Evolutionary conservation across 2,888 invertebrate species (phyloP), one percentile per base, ranked within the genome.

Genomic region (Hirtodrosophila duncani): DNA sequence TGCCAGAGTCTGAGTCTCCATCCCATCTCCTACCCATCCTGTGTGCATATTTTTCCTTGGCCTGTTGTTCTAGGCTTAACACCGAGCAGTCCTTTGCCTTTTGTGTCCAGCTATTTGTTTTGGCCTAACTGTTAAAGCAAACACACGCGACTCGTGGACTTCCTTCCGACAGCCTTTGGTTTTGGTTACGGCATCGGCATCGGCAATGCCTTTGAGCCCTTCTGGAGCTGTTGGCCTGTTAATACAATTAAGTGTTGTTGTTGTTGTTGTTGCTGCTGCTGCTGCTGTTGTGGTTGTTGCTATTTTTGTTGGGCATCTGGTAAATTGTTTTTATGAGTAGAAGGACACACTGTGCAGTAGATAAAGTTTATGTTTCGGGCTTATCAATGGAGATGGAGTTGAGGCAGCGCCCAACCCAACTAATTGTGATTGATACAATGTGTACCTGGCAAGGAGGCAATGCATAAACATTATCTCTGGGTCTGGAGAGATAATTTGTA

Each of bases 181-280:
- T 58, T 49, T 58, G 34, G 49, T 18, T 49, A 39, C 24, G 39
- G 52, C 53, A 31, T 51, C 51, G 51, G 37, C 36, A 33, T 20
- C 17, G 7, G 33, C 42, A 17, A 7, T 26, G 8, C 26, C 14
- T 9, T 4, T 8, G 13, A 6, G 6, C 24, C 30, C 44, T 49
- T 13, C 7, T 11, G n/a, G n/a, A n/a, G n/a, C 29, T 14, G 5
- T 10, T 30, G 36, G 59, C 38, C 77, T 80, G 80, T 49, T 74
- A 74, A 74, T 71, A 80, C 72, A 74, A 80, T 74, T 74, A 74
- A 72, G 68, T 72, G 80, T 80, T 56, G 58, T 80, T 77, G 77
- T 72, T 80, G 80, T 72, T 65, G 44, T 65, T 50, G 42, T 45
- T 20, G 46, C 42, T 56, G 56, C 61, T 66, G 77, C 64, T 77